Conservation (phyloP, 2,888 invertebrate species). For the Folsomia candida region DNA sequence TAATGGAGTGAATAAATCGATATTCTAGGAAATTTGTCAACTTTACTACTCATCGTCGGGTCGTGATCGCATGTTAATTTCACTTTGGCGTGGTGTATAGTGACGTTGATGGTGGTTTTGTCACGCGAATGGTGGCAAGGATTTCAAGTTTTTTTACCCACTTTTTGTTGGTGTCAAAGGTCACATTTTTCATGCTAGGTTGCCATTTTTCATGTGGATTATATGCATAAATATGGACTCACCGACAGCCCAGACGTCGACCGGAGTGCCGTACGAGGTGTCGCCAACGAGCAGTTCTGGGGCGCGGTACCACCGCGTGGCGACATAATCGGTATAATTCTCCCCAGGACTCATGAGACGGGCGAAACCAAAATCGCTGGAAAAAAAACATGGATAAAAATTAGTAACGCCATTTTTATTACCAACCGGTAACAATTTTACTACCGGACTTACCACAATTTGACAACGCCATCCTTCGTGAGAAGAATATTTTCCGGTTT, state of each 20-base stretch:
- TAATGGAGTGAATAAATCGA: too few species aligned
- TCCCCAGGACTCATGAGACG: slow-evolving; percentile 94
- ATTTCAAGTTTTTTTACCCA: neutral
- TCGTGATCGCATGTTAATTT: too few species aligned
- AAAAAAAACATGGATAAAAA: neutral
- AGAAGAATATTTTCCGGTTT: slow-evolving; percentile 98
- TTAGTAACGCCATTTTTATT: too few species aligned
- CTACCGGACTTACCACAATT: slow-evolving; percentile 62
- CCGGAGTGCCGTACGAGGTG: slow-evolving; percentile 84
- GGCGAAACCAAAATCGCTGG: slow-evolving; percentile 94
- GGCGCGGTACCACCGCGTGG: slow-evolving; percentile 82
- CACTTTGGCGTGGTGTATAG: too few species aligned
- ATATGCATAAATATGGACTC: too few species aligned
- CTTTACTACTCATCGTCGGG: too few species aligned
- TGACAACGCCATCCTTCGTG: slow-evolving; percentile 87
- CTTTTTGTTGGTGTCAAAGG: neutral
- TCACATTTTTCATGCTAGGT: neutral
- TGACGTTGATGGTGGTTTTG: too few species aligned
- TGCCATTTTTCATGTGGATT: neutral
- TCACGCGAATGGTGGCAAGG: too few species aligned
- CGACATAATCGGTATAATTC: slow-evolving; percentile 98
- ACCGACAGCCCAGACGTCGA: slow-evolving; percentile 98
- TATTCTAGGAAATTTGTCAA: too few species aligned
- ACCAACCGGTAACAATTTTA: neutral
- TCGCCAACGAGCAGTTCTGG: slow-evolving; percentile 97